Percentiles rank a stretch among this genome's conserved stretches.
Evolutionary conservation across 2,797 vertebrate genomes (phyloP).

Genomic region (Eleutherodactylus coqui): DNA sequence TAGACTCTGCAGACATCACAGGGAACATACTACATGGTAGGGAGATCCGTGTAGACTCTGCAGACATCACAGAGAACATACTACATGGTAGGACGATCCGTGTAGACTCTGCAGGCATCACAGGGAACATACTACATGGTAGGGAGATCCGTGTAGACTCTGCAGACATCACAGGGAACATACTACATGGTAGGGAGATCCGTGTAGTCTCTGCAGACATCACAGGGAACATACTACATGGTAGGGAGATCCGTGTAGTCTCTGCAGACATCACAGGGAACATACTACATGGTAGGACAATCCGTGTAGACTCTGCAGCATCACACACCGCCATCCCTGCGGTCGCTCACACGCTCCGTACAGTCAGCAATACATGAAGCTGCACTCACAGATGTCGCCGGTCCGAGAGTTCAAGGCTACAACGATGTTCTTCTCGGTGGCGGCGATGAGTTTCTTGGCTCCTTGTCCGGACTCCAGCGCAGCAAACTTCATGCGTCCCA

Average conservation of each 20-base stretch:
- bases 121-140: background rate
- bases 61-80: background rate
- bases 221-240: background rate
- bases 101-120: background rate
- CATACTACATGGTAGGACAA: background rate
- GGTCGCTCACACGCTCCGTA: background rate
- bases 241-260: background rate
- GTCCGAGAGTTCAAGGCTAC: conserved; percentile 90
- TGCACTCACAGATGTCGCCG: conserved; percentile 90
- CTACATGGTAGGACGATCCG: background rate
- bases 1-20: background rate
- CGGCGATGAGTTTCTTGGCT: conserved; percentile 91
- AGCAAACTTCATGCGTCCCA: conserved; percentile 91
- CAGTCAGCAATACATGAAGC: too few relatives aligned
- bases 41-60: too few relatives aligned
- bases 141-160: background rate
- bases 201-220: background rate
- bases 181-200: background rate
- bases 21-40: background rate
- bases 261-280: background rate
- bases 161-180: background rate
- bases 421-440: conserved; percentile 93
- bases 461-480: conserved; percentile 87
- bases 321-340: too few relatives aligned
- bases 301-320: too few relatives aligned